Base-by-base conservation (phyloP, 1,140 invertebrate species). In the Dysdera silvatica region DNA sequence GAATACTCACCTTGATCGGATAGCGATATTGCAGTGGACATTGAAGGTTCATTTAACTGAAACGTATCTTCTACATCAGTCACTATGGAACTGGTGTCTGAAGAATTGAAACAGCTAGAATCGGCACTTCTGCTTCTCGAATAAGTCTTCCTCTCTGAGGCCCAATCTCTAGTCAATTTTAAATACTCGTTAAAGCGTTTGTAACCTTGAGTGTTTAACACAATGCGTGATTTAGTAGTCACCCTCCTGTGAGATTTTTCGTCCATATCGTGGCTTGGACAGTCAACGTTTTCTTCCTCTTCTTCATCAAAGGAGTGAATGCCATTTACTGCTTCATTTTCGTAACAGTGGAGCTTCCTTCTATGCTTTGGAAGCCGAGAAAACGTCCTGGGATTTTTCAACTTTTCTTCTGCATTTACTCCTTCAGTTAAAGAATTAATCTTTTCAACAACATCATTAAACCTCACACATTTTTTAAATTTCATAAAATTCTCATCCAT, bases 141-240 rank as follows among this genome's bases (percentile, higher is more conserved):
- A 47, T 61, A 61, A 20, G 59, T 61, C 28, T 26, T 31, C 37
- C 59, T 40, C 18, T 53, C 31, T 18, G 59, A 54, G 2, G 51
- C 20, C 37, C 51, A 61, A 47, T 61, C 59, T 20, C 59, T 10
- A 18, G 37, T 61, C 8, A 61, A 10, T 45, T 43, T 53, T 12
- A 61, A 29, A 31, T 52, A 29, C 37, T 61, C 49, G 28, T 23
- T 61, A 18, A 33, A 61, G 4, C 51, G 37, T 24, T 61, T 61
- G 14, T 61, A 54, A 0, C 51, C 28, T 20, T 61, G 40, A 20
- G 48, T 33, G 23, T 52, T 41, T 12, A 61, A 26, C 32, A 61
- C 48, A 10, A 61, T 10, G 16, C 35, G 12, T 0, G 58, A 40
- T 32, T 61, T 61, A 1, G 58, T 61, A 43, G 49, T 51, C n/a